phyloP scores from a whole-genome alignment of 2,113 vertebrate species.

The Colaptes auratus region DNA sequence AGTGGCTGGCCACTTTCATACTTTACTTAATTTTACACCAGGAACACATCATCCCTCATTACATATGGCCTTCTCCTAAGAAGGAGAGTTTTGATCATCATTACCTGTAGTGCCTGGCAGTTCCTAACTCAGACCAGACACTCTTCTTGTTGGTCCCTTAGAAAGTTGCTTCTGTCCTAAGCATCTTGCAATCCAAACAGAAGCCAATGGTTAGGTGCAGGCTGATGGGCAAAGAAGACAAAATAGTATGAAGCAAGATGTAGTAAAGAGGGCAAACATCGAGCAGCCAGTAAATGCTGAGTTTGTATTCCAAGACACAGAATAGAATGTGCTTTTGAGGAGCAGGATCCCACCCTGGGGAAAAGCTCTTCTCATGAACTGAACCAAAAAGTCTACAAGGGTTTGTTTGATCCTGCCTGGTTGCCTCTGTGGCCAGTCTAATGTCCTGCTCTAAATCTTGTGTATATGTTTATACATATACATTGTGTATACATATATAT shows the following conservation, averaged over 20 bases:
- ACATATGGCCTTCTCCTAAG: not conserved
- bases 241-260: not conserved
- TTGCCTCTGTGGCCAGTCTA: not conserved
- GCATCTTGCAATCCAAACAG: not conserved
- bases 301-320: not conserved
- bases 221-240: not conserved
- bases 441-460: not conserved
- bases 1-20: not conserved
- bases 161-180: not conserved
- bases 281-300: not conserved
- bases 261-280: not conserved
- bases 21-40: not conserved
- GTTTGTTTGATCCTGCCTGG: rapidly evolving
- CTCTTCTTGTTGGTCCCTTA: not conserved
- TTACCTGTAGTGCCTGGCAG: not conserved
- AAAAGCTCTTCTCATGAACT: not conserved
- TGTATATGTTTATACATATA: too few relatives aligned
- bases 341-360: not conserved
- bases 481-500: too few relatives aligned
- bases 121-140: not conserved
- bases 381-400: not conserved
- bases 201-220: not conserved
- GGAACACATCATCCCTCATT: not conserved
- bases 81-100: not conserved
- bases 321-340: not conserved